A percentile compares a stretch with the other conserved stretches of the same genome.
These are phyloP conservation scores for Drosophila paulistorum DNA, from an alignment of 1,140 invertebrate species.

Conservation along the genomic window DNA sequence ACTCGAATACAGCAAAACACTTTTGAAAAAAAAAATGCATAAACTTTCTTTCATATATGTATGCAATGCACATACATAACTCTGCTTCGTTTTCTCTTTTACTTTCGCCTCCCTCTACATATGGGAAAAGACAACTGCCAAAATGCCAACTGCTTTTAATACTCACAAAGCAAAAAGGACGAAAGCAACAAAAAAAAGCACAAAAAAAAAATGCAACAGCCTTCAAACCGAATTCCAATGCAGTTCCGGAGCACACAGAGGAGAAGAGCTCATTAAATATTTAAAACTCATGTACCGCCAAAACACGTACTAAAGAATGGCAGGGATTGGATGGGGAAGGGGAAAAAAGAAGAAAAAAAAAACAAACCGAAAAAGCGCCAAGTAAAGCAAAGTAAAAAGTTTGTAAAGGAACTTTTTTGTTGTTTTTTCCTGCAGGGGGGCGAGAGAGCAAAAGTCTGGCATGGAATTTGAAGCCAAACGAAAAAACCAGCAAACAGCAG, in stretches of 20 bases:
- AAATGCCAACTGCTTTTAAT: constrained; percentile 36
- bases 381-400: constrained; percentile 17
- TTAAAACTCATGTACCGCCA: constrained; percentile 54
- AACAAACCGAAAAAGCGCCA: constrained; percentile 22
- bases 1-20: constrained; percentile 12
- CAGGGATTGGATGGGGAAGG: background rate
- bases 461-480: constrained; percentile 44
- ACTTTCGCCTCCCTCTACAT: constrained; percentile 10
- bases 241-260: constrained; percentile 23
- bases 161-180: constrained; percentile 27
- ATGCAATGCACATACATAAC: constrained; percentile 15
- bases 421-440: constrained; percentile 9
- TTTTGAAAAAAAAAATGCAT: background rate
- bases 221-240: constrained; percentile 27
- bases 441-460: constrained; percentile 13
- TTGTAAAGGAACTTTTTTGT: constrained; percentile 36
- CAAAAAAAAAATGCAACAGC: constrained; percentile 35
- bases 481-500: constrained; percentile 6
- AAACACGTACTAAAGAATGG: constrained; percentile 29
- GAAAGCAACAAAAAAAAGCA: no score
- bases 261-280: constrained; percentile 53
- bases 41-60: constrained; percentile 14
- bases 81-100: background rate
- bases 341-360: background rate
- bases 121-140: constrained; percentile 37